Evolutionary conservation across 2,888 invertebrate genomes (phyloP).

Genomic region (Agrotis segetum): DNA sequence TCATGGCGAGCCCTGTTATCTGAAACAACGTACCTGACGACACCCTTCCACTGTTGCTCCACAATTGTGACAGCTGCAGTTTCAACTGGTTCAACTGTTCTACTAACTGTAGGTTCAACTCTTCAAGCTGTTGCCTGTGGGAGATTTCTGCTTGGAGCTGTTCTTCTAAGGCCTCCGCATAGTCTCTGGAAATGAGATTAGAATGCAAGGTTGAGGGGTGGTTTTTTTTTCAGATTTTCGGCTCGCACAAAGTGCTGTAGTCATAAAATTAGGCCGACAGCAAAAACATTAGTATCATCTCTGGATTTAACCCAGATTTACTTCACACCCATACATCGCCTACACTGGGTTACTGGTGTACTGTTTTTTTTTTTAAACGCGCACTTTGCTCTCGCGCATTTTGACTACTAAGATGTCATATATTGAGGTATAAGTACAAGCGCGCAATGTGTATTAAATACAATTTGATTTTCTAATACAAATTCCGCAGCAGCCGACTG

Average conservation of each 20-base stretch:
- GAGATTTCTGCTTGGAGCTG: conserved; percentile 92
- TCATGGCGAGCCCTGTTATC: background rate
- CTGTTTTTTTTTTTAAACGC: too few relatives aligned
- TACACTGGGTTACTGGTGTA: too few relatives aligned
- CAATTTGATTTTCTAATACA: background rate
- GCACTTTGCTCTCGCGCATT: too few relatives aligned
- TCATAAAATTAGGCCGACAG: too few relatives aligned
- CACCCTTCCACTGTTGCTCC: conserved; percentile 78
- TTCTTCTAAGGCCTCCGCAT: conserved; percentile 88
- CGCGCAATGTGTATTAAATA: too few relatives aligned
- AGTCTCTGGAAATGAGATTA: conserved; percentile 74
- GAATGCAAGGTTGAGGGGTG: background rate
- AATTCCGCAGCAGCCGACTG: background rate
- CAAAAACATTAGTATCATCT: too few relatives aligned
- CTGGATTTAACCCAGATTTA: too few relatives aligned
- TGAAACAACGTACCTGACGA: conserved; percentile 77
- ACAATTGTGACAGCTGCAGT: conserved; percentile 83
- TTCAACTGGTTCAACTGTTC: conserved; percentile 91
- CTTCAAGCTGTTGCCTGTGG: conserved; percentile 92
- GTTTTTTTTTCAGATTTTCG: background rate
- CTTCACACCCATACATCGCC: too few relatives aligned
- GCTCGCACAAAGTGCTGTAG: background rate
- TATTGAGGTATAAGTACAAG: too few relatives aligned
- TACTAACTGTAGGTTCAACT: conserved; percentile 91
- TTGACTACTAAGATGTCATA: too few relatives aligned